A percentile compares a stretch with the other conserved stretches of the same genome.
These are phyloP conservation scores for Myathropa florea DNA, from an alignment of 2,888 invertebrate species.

Conservation along the genomic window DNA sequence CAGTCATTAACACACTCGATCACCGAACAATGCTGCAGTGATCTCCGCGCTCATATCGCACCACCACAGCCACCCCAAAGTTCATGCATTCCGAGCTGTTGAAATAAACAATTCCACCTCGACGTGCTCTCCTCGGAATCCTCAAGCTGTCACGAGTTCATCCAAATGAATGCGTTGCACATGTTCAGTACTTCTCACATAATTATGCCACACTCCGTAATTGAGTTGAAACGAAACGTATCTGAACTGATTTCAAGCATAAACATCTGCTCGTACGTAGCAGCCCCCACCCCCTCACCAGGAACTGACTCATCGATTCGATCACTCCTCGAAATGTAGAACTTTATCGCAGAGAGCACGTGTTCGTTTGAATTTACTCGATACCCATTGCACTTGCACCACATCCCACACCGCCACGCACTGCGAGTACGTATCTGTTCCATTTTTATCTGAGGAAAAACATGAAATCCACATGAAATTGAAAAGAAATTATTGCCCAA, in stretches of 20 bases:
- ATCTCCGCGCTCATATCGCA: neutral
- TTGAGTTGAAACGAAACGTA: conserved; percentile 1
- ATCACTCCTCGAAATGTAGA: neutral
- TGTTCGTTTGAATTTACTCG: conserved; percentile 32
- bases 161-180: conserved; percentile 7
- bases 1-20: neutral
- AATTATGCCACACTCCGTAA: conserved; percentile 64
- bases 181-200: conserved; percentile 32
- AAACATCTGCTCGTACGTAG: conserved; percentile 13
- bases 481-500: conserved; percentile 33
- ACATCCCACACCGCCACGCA: neutral
- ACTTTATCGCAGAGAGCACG: conserved; percentile 45
- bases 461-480: conserved; percentile 52
- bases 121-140: neutral
- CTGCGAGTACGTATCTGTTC: neutral
- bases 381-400: conserved; percentile 51
- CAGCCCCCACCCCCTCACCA: neutral
- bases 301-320: neutral
- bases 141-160: neutral
- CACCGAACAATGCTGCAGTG: neutral
- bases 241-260: neutral
- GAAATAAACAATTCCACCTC: neutral
- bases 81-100: neutral
- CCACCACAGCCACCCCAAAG: neutral
- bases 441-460: conserved; percentile 52